Base-by-base conservation (phyloP, 1,140 invertebrate species). In the Caenorhabditis tropicalis region DNA sequence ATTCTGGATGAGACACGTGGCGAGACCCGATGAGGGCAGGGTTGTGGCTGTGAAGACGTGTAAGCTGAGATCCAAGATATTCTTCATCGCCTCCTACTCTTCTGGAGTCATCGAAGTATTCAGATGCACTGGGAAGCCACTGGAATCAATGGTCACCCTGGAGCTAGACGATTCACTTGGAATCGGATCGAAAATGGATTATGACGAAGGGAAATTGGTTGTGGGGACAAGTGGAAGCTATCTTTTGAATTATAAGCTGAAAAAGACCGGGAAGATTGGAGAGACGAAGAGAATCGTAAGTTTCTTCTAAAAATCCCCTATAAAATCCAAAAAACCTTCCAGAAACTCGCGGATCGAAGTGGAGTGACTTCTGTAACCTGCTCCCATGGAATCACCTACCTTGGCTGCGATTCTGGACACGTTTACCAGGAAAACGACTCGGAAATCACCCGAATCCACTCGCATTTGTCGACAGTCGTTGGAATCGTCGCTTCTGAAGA, bases 151-250 rank as follows among this genome's bases (percentile, higher is more conserved):
- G 19, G 6, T 6, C 24, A 0, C 6, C 12, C 1, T 74, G 10
- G 65, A 43, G 33, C 10, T 74, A 2, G 65, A 74, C 7, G 65
- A 74, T 43, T 43, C 36, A 0, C 3, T 74, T 19, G 65, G 65
- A 39, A 74, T 74, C n/a, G 65, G 19, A 21, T 12, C 65, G 0
- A 74, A 43, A 74, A 46, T 74, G 21, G 65, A 74, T 43, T 46
- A 21, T 74, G 12, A 7, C 15, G 19, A 74, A 21, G 29, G 16
- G 3, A 39, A 46, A 24, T 12, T 74, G 1, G 12, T 74, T 74
- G 65, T 74, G 16, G 65, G 65, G 7, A 74, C 65, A 5, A 74
- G 65, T 43, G 65, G 65, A 39, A 74, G 65, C 16, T 74, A 74
- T 46, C 16, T 74, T 12, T 7, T 46, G 21, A 46, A 9, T 27